Percentiles rank a stretch among this genome's conserved stretches.
These are phyloP conservation scores for Callopanchax toddi DNA, from an alignment of 2,113 vertebrate species.

Conservation along the genomic window DNA sequence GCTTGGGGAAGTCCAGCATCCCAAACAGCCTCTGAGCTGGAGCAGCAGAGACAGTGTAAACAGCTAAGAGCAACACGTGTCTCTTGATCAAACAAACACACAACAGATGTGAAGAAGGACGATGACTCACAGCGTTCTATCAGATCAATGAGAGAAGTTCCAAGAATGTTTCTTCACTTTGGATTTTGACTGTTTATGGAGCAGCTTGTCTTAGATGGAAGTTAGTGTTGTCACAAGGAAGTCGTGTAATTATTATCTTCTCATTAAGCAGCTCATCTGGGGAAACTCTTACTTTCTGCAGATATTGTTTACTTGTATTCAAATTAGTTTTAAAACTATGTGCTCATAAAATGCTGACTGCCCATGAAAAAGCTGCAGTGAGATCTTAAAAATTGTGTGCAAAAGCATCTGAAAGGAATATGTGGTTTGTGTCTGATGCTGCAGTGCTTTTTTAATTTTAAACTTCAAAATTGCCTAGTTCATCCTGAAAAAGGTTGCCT, in stretches of 20 bases:
- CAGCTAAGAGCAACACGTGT: slow-evolving; percentile 67
- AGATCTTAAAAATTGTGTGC: neutral
- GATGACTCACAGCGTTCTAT: slow-evolving; percentile 59
- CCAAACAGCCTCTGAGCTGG: slow-evolving; percentile 44
- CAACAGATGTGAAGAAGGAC: slow-evolving; percentile 62
- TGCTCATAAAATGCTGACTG: neutral
- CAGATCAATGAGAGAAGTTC: slow-evolving; percentile 52
- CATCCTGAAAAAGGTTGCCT: no score
- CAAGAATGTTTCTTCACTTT: slow-evolving; percentile 4
- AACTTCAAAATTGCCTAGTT: no score
- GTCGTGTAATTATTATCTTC: slow-evolving; percentile 1
- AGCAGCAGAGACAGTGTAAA: slow-evolving; percentile 73
- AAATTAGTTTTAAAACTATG: neutral
- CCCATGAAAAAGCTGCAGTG: neutral
- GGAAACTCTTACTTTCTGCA: neutral
- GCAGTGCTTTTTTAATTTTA: no score
- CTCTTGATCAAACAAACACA: slow-evolving; percentile 69
- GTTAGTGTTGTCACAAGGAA: neutral
- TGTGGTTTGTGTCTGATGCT: no score
- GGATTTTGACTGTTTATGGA: slow-evolving; percentile 16
- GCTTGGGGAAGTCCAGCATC: slow-evolving; percentile 41
- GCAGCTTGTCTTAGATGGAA: slow-evolving; percentile 10
- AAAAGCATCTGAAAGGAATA: neutral
- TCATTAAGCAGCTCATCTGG: neutral
- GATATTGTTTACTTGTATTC: neutral